Conservation (phyloP, 92 coral and sea anemone species). For the Porites lobata region DNA sequence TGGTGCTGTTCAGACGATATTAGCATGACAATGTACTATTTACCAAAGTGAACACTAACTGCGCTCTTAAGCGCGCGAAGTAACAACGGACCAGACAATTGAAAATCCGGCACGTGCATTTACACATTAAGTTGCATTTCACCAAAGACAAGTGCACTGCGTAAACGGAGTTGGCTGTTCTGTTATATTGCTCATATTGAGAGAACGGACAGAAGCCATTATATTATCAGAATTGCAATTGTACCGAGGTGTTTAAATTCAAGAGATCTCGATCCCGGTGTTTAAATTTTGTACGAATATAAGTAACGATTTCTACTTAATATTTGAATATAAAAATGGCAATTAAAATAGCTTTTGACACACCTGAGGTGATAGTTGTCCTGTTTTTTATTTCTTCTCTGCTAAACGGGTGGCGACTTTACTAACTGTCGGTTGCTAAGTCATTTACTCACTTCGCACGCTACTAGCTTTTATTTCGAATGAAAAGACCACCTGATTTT, state of each 20-base stretch:
- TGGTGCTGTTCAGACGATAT: background rate
- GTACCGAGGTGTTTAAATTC: too few relatives aligned
- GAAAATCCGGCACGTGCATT: constrained; percentile 13
- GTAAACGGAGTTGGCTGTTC: constrained; percentile 23
- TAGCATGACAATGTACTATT: background rate
- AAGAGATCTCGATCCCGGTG: background rate
- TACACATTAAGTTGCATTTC: background rate
- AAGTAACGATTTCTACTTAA: background rate
- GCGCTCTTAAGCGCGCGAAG: background rate
- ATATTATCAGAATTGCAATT: too few relatives aligned
- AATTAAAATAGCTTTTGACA: constrained; percentile 7
- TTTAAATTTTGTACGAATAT: background rate
- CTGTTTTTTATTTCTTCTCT: background rate
- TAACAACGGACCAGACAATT: background rate
- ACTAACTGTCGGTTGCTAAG: background rate
- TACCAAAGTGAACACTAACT: background rate
- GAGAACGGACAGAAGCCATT: too few relatives aligned
- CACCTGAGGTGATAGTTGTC: background rate
- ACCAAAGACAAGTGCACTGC: background rate
- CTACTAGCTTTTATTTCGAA: background rate
- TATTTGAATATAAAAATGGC: background rate
- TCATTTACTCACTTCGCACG: background rate
- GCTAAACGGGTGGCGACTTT: background rate
- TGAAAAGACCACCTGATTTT: background rate
- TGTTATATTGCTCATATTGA: background rate